Evolutionary conservation across 2,113 vertebrate species (phyloP), one percentile per base, ranked within the genome.

Genomic region (Glaucidium brasilianum): DNA sequence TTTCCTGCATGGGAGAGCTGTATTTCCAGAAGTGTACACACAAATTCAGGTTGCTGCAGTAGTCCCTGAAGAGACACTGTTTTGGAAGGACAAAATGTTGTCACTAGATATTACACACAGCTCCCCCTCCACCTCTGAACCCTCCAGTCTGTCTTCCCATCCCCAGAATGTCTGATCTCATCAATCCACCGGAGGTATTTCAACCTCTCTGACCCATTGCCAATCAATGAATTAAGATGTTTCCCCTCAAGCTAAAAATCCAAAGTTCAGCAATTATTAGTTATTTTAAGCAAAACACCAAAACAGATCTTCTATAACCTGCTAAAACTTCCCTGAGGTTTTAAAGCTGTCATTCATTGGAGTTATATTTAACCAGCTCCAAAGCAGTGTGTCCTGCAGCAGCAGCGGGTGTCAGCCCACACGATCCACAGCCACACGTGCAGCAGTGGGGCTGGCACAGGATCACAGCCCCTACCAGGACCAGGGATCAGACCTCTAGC

Each of bases 341-440:
- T 81, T 18, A 45, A 91, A 96, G 72, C 27, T 74, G 22, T 71
- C 6, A 7, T 26, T 85, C 13, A 27, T 34, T 72, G 56, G n/a
- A 71, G 78, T 3, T 43, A 30, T 68, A 59, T 59, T 23, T 52
- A 69, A 29, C 6, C 18, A 50, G 23, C 68, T 82, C 68, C 72
- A 64, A 74, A 87, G 78, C 84, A 56, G 30, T 6, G 0, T 2
- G 10, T 63, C n/a, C 63, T 69, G 30, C 77, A 84, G 52, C 60
- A 63, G 41, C 71, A 68, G 16, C 43, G 2, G 20, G 63, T 6
- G 5, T 4, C 72, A 49, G 2, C 55, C 27, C 17, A 2, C 19
- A 2, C 37, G n/a, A 35, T 11, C 73, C 76, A 45, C 27, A 63
- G 74, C n/a, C 43, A 19, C 30, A 10, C 0, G 0, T 1, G 23